Conservation (phyloP, 2,113 vertebrate genomes). For the Sorex fumeus region DNA sequence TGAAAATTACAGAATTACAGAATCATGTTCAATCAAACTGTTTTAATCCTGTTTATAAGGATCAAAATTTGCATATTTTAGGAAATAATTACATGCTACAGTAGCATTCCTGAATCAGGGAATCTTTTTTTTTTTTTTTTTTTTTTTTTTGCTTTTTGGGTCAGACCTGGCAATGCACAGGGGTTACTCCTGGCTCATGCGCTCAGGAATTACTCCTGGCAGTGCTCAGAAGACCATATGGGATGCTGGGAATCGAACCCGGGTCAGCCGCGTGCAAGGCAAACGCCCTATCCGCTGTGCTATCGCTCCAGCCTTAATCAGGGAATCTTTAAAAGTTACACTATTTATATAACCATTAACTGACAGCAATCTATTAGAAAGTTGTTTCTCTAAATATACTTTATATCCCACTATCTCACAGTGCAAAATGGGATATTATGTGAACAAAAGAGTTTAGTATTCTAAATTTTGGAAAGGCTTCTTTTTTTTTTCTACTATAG, state of each 20-base stretch:
- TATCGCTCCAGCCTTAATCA: too few species aligned
- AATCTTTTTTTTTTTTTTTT: too few species aligned
- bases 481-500: too few species aligned
- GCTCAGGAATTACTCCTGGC: too few species aligned
- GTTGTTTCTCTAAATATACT: background rate
- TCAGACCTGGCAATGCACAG: too few species aligned
- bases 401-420: background rate
- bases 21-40: background rate
- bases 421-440: background rate
- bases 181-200: too few species aligned
- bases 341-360: background rate
- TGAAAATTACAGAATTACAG: background rate
- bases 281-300: too few species aligned
- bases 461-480: background rate
- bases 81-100: background rate
- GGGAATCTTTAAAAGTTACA: background rate
- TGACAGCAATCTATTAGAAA: background rate
- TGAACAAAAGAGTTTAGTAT: background rate
- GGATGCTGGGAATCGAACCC: too few species aligned
- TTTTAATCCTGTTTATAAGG: background rate
- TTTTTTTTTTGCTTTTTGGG: too few species aligned
- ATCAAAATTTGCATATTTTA: background rate
- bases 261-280: too few species aligned
- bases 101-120: background rate
- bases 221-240: too few species aligned